Evolutionary conservation across 2,113 vertebrate species (phyloP), one percentile per base, ranked within the genome.

Genomic region (Pygoscelis antarcticus): DNA sequence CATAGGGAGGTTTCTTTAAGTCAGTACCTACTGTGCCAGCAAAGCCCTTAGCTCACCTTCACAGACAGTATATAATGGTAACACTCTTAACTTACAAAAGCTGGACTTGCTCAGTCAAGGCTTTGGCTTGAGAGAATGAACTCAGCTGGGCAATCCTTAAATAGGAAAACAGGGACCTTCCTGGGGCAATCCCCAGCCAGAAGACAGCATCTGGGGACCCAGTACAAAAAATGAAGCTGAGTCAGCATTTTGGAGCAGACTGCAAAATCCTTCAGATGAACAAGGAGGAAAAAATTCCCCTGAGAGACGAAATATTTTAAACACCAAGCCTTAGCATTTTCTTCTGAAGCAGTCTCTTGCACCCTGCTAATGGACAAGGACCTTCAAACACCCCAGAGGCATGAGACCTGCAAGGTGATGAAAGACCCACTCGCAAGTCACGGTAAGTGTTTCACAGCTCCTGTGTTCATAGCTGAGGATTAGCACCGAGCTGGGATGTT

Each of bases 401-500:
- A 40, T 17, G 49, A 55, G 34, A 22, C 1, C 62, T n/a, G 36
- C 8, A 17, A 34, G 57, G 46, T 14, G 12, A 34, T 46, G 25
- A 18, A 34, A 34, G 36, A 58, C 9, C 20, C 47, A 3, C 19
- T 51, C 32, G 5, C 27, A 57, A n/a, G 10, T 26, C 46, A 5
- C 0, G 1, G 38, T 29, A 30, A 57, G 54, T 18, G 14, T 78
- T 52, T 47, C 82, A 27, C 52, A 71, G 52, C 29, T n/a, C 20
- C 70, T 19, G 19, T 40, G 29, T 8, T 52, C 38, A 6, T 11
- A 34, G 29, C 22, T 52, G 40, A 66, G 32, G 29, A 65, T 3
- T 10, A 34, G n/a, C 46, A 58, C 5, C 3, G 3, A 47, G 6
- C 44, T 5, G 5, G 30, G 30, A 22, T 29, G 1, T 4, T 34